phyloP scores from a whole-genome alignment of 2,888 invertebrate genomes.

The Lasioglossum leucozonium region DNA sequence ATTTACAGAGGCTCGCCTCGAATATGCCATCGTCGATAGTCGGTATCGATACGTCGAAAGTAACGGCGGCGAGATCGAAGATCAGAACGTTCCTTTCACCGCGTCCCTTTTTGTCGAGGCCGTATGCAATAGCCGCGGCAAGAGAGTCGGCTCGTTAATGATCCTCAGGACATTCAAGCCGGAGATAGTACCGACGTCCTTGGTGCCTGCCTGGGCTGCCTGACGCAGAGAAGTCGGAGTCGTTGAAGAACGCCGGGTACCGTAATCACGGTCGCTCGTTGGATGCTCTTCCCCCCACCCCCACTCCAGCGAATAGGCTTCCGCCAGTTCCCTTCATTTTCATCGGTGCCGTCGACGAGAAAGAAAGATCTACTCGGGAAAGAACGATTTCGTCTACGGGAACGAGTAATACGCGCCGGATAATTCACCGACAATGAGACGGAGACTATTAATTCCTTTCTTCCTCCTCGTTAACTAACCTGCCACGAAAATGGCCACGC shows the following conservation, averaged over 20 bases:
- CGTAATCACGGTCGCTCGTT: conserved; percentile 91
- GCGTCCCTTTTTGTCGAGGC: conserved; percentile 90
- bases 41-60: conserved; percentile 96
- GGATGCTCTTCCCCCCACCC: conserved; percentile 87
- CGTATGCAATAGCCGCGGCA: conserved; percentile 94
- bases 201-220: conserved; percentile 88
- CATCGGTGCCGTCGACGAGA: conserved; percentile 93
- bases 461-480: background rate
- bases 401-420: conserved; percentile 45
- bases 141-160: conserved; percentile 93
- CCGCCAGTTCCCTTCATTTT: conserved; percentile 94
- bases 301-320: conserved; percentile 90
- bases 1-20: conserved; percentile 82
- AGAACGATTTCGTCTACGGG: conserved; percentile 90
- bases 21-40: conserved; percentile 93
- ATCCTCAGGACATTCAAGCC: conserved; percentile 95
- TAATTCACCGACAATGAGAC: conserved; percentile 38
- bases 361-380: conserved; percentile 90
- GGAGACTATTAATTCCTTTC: background rate
- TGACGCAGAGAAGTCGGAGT: conserved; percentile 89
- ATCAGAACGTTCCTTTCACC: conserved; percentile 91
- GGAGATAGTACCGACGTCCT: conserved; percentile 94
- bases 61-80: conserved; percentile 93
- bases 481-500: background rate
- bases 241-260: conserved; percentile 95